Conservation (phyloP, 2,888 invertebrate genomes). For the Chalcosyrphus nemorum region DNA sequence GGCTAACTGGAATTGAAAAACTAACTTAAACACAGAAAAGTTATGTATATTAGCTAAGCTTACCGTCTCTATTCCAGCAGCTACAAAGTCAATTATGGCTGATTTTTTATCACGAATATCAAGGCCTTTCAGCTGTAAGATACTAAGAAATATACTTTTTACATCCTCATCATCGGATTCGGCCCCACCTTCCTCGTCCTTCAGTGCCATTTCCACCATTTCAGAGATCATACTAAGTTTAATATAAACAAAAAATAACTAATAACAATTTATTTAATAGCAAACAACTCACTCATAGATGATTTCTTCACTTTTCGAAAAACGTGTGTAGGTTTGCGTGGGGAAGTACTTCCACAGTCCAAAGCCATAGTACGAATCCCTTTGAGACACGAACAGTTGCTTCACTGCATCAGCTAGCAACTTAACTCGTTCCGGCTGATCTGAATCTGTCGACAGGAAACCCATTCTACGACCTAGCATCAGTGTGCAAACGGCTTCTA, state of each 20-base stretch:
- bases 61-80: conserved; percentile 93
- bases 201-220: conserved; percentile 87
- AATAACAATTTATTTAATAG: background rate
- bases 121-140: conserved; percentile 87
- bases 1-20: conserved; percentile 85
- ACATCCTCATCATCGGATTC: conserved; percentile 84
- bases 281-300: conserved; percentile 87
- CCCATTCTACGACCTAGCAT: conserved; percentile 91
- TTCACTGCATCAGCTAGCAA: conserved; percentile 89
- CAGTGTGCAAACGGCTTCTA: conserved; percentile 91
- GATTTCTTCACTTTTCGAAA: conserved; percentile 89
- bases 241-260: conserved; percentile 64
- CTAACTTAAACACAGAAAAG: background rate
- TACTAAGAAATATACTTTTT: conserved; percentile 89
- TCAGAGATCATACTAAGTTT: conserved; percentile 90
- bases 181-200: conserved; percentile 83
- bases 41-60: background rate
- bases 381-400: conserved; percentile 89
- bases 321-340: conserved; percentile 87
- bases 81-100: conserved; percentile 92
- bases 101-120: conserved; percentile 92
- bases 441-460: conserved; percentile 84
- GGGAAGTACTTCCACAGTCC: conserved; percentile 92
- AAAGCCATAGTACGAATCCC: conserved; percentile 90
- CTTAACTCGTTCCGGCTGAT: conserved; percentile 84